Evolutionary conservation across 1,140 invertebrate species (phyloP).

Genomic region (Phymorhynchus buccinoides): DNA sequence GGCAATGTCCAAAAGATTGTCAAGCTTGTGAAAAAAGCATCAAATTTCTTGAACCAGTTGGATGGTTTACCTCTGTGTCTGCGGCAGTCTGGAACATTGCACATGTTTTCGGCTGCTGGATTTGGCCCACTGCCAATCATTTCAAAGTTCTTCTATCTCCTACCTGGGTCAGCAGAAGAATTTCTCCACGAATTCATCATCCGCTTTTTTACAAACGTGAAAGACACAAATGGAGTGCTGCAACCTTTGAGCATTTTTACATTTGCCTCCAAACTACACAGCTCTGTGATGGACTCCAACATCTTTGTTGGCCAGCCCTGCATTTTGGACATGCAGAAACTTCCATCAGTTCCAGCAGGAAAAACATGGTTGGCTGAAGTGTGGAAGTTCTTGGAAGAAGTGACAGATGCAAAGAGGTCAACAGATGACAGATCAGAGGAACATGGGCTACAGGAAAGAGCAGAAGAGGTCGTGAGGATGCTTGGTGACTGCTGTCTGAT

Average conservation of each 20-base stretch:
- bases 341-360: background rate
- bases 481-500: constrained; percentile 28
- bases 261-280: background rate
- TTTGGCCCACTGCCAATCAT: background rate
- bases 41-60: background rate
- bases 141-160: background rate
- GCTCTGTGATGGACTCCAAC: background rate
- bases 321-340: background rate
- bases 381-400: constrained; percentile 20
- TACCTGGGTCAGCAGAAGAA: background rate
- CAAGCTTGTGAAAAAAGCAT: background rate
- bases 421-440: too few relatives aligned
- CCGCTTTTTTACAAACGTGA: background rate
- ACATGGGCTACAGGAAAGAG: background rate
- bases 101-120: background rate
- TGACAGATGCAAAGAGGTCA: background rate
- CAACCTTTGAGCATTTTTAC: background rate
- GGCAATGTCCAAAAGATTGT: background rate
- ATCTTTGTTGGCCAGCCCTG: background rate
- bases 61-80: constrained; percentile 24
- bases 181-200: constrained; percentile 11
- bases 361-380: background rate
- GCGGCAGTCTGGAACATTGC: constrained; percentile 5
- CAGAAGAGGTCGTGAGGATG: background rate
- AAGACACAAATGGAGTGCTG: background rate